Base-by-base conservation (phyloP, 30 jellyfish, hydroid and myxozoan genomes). In the Aurelia sp. region DNA sequence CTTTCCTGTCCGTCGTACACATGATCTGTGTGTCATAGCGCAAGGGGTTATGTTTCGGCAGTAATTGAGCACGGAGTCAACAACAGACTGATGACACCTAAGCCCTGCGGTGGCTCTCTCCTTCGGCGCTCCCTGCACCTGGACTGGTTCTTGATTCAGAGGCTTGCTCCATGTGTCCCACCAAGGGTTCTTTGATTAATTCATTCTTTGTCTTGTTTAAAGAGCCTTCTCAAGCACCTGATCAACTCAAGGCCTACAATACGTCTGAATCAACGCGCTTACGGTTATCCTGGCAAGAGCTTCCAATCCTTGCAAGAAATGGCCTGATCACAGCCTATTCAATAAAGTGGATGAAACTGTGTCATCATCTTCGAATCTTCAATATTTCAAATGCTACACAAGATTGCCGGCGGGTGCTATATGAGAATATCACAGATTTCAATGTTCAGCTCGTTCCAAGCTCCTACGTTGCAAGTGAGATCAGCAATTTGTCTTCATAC, bases 241-340 rank as follows among this genome's bases (percentile, higher is more conserved):
- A 58, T 20, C 53, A 53, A 58, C 20, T 62, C 21, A 12, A 4
- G n/a, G 86, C 64, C 11, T 7, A 21, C 6, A 19, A 62, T 20
- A 22, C 90, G 11, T 47, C 76, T 12, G 31, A 19, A 18, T 58
- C 92, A 30, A 70, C 86, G 20, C 31, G 35, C 12, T 20, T 83
- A 15, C 71, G 48, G 17, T 13, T 83, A 16, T 16, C 77, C 16
- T 83, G 92, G 92, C 50, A 35, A 13, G 80, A 71, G 15, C 23
- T 83, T 9, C 92, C 92, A 18, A 51, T 61, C 18, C 68, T 83
- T 31, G 63, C 61, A 48, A 71, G 92, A 71, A 70, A 71, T 55
- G 92, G 92, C 15, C n/a, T 52, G 9, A 59, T 83, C 20, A 71
- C 70, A 37, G 63, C 76, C 0, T 70, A 66, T 41, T 3, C 31